Evolutionary conservation across 2,797 vertebrate genomes (phyloP), one percentile per base, ranked within the genome.

Genomic region (Fringilla coelebs): DNA sequence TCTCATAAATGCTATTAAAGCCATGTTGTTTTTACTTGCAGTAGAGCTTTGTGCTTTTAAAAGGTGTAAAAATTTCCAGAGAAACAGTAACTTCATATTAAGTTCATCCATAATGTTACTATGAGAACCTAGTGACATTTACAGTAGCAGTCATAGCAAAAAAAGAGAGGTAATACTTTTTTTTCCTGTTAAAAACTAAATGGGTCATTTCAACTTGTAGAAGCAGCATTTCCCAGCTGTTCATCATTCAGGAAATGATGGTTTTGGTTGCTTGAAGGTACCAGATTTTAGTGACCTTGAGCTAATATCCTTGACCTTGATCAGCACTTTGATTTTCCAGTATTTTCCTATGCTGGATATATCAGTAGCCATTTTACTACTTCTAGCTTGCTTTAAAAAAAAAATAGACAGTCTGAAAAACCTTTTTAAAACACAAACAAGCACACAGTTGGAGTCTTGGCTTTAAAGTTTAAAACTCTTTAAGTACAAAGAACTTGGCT

Each of bases 1-100:
- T 93, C 17, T 76, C 40, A 66, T 80, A 93, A 85, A 55, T 45
- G 5, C 14, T 78, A 13, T 92, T 92, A 90, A 91, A 94, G 14
- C 3, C 10, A 20, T 51, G 10, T 9, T 38, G 45, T 54, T 87
- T 93, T 94, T 60, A n/a, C 10, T 66, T 78, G 32, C 32, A 94
- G 28, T 48, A 57, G 10, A 48, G 15, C 38, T 89, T 83, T 76
- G 29, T 70, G 34, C 36, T 88, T 88, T 87, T 54, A 61, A 94
- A 87, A 83, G 13, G 13, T 22, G 90, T 88, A 46, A 87, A 79
- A 91, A 62, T 61, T 83, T 61, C 75, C n/a, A 80, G 54, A 88
- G 49, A 57, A 86, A 36, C 3, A 55, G 9, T 80, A 65, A 55
- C 32, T 76, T 85, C 4, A 45, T 84, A 41, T 84, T 73, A 54